phyloP scores from a whole-genome alignment of 1,140 invertebrate genomes.

The Tetramorium parvispinum region DNA sequence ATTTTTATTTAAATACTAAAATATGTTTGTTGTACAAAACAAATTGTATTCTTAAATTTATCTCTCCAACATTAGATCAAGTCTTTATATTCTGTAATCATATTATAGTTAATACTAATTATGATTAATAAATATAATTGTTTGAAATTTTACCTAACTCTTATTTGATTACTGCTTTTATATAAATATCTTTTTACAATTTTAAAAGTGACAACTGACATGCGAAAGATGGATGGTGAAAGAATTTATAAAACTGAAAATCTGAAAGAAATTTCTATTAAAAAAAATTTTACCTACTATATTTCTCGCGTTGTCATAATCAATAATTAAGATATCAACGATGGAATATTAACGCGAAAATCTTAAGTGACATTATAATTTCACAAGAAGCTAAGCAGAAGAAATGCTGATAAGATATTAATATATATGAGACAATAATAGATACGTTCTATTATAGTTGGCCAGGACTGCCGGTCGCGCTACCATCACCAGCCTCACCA shows the following conservation, averaged over 20 bases:
- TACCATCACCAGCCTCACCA: conserved; percentile 90
- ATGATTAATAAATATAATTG: background rate
- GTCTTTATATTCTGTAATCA: background rate
- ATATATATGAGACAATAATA: background rate
- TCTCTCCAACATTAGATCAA: background rate
- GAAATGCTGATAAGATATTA: background rate
- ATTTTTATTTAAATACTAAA: background rate
- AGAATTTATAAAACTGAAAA: background rate
- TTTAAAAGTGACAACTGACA: background rate
- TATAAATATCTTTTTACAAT: background rate
- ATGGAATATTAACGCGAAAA: background rate
- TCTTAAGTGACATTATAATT: background rate
- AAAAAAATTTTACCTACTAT: background rate
- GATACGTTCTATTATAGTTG: conserved; percentile 76
- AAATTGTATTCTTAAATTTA: background rate
- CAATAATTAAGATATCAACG: background rate
- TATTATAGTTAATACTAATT: background rate
- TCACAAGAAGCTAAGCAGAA: background rate
- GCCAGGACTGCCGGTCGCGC: conserved; percentile 83
- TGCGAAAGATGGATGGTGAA: background rate
- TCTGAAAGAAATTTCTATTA: background rate
- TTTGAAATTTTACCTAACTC: background rate
- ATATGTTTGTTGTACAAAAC: background rate
- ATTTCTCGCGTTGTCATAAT: background rate
- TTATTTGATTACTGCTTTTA: background rate